phyloP scores from a whole-genome alignment of 2,888 invertebrate genomes.

The Ophioninae sp. region DNA sequence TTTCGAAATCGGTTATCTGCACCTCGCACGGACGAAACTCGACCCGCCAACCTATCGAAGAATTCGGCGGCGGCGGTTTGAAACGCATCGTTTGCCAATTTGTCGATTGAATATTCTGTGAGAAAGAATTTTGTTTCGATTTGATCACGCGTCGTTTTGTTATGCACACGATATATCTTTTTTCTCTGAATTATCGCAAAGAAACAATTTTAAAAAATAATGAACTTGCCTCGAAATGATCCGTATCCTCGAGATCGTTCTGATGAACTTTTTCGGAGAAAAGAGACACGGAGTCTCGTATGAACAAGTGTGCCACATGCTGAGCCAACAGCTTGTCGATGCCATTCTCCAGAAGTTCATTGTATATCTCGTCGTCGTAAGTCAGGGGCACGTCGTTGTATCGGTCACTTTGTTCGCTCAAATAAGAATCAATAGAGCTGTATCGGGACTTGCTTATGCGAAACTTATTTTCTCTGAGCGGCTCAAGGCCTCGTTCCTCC shows the following conservation, averaged over 20 bases:
- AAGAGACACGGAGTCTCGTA: conserved; percentile 96
- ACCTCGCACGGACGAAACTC: conserved; percentile 99
- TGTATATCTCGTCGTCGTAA: conserved; percentile 92
- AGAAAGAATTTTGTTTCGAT: conserved; percentile 45
- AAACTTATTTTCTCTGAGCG: conserved; percentile 89
- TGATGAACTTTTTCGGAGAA: conserved; percentile 97
- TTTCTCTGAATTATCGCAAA: too few relatives aligned
- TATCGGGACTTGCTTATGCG: conserved; percentile 96
- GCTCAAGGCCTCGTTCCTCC: conserved; percentile 93
- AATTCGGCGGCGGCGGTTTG: conserved; percentile 98
- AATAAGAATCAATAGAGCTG: conserved; percentile 98
- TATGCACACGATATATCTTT: not conserved
- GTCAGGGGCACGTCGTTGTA: conserved; percentile 97
- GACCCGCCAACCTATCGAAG: conserved; percentile 99
- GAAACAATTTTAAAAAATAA: not conserved
- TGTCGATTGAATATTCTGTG: conserved; percentile 97
- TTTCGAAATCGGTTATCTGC: conserved; percentile 99
- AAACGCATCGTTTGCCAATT: conserved; percentile 99
- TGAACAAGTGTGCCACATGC: conserved; percentile 99
- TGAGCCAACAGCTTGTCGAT: conserved; percentile 96
- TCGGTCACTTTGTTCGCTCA: conserved; percentile 93
- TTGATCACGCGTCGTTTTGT: not conserved
- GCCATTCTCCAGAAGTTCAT: conserved; percentile 91
- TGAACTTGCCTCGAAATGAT: conserved; percentile 95
- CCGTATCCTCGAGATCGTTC: conserved; percentile 95